Conservation (phyloP, 2,113 vertebrate genomes). For the Charina bottae region DNA sequence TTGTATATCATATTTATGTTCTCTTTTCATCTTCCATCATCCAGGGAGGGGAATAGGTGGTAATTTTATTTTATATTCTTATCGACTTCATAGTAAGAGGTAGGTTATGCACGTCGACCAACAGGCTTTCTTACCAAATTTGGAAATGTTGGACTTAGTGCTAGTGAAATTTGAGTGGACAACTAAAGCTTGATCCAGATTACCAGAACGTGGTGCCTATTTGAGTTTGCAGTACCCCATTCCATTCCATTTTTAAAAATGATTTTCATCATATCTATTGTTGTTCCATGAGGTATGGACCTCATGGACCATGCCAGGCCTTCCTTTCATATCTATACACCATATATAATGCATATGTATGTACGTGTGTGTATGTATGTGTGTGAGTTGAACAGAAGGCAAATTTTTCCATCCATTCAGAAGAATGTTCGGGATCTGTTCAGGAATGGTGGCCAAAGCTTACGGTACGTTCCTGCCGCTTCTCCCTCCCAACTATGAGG, state of each 20-base stretch:
- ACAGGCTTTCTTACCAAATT: neutral
- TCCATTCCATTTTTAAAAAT: neutral
- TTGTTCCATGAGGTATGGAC: too few species aligned
- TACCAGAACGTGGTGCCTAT: neutral
- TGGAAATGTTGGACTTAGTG: neutral
- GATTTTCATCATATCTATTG: neutral
- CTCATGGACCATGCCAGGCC: too few species aligned
- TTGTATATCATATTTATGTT: neutral
- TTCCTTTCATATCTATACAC: neutral
- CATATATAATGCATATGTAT: neutral
- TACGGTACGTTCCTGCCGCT: neutral
- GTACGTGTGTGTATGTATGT: neutral
- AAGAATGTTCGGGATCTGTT: neutral
- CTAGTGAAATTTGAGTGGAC: neutral
- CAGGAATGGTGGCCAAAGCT: neutral
- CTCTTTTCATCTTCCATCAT: neutral
- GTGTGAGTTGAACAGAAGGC: neutral
- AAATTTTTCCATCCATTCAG: neutral
- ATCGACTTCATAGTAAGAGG: neutral
- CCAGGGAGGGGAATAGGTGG: neutral
- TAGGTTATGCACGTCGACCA: neutral
- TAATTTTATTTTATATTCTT: neutral
- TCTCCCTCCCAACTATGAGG: neutral
- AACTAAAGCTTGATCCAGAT: neutral
- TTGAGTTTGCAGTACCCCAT: neutral